Evolutionary conservation across 1,140 invertebrate species (phyloP).

Genomic region (Subanguina moxae): DNA sequence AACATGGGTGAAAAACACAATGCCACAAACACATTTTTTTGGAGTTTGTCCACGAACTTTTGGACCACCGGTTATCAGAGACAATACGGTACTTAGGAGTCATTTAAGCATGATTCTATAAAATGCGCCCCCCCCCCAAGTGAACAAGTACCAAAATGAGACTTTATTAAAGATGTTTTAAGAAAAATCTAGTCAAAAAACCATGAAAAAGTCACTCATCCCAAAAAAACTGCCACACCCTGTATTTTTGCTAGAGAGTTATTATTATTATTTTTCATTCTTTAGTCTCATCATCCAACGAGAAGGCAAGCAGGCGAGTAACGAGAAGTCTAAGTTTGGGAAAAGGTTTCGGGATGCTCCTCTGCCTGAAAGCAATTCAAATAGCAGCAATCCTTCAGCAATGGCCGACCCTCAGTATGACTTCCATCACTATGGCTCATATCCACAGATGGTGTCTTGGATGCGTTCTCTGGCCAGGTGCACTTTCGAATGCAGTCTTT

Average conservation of each 20-base stretch:
- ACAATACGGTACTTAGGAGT: too few species aligned
- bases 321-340: constrained; percentile 14
- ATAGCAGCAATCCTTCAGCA: constrained; percentile 13
- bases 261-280: constrained; percentile 26
- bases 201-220: too few species aligned
- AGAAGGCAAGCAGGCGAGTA: constrained; percentile 32
- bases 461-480: constrained; percentile 43
- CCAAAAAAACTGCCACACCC: too few species aligned
- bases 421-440: constrained; percentile 32
- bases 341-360: constrained; percentile 29
- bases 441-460: constrained; percentile 53
- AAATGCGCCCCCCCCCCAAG: too few species aligned
- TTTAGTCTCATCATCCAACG: constrained; percentile 51
- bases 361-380: constrained; percentile 8
- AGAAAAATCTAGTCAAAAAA: constrained; percentile 17
- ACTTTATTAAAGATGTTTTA: constrained; percentile 4
- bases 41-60: too few species aligned
- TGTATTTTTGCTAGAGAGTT: too few species aligned
- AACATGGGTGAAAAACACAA: too few species aligned
- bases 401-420: constrained; percentile 21
- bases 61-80: too few species aligned
- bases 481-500: too few species aligned
- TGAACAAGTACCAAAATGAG: too few species aligned
- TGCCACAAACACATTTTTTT: too few species aligned
- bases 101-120: too few species aligned